phyloP scores from a whole-genome alignment of 2,113 vertebrate species.

The Amphiprion ocellaris region DNA sequence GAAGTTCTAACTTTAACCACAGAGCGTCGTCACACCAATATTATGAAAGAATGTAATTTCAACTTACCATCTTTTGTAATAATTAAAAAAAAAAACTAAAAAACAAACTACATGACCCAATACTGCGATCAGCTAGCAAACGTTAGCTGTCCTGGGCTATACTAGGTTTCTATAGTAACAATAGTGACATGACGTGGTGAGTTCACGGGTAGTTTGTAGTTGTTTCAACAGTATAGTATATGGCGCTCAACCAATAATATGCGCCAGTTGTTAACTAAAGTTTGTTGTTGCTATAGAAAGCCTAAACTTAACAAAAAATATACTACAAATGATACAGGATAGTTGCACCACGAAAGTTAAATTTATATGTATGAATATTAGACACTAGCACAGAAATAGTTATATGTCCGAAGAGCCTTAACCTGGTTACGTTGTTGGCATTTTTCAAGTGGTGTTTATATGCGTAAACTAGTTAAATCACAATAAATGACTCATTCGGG shows the following conservation, averaged over 20 bases:
- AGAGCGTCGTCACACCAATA: fast-evolving
- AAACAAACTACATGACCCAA: neutral
- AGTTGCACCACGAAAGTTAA: neutral
- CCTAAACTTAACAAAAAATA: neutral
- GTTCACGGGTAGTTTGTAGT: conserved; percentile 22
- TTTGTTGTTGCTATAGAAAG: neutral
- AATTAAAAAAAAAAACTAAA: neutral
- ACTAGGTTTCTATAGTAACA: conserved; percentile 73
- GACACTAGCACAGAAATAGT: neutral
- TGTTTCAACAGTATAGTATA: too few species aligned
- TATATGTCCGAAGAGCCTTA: neutral
- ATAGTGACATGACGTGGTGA: conserved; percentile 26
- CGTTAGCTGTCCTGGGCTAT: conserved; percentile 1
- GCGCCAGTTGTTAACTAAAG: neutral
- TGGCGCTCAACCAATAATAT: neutral
- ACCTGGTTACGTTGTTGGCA: too few species aligned
- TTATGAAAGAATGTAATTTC: neutral
- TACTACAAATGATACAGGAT: too few species aligned
- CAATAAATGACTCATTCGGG: neutral
- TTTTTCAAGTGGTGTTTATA: too few species aligned
- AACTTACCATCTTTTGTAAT: conserved; percentile 66
- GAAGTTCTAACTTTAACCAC: neutral
- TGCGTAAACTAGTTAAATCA: neutral
- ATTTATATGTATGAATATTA: neutral
- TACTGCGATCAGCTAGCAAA: neutral